Base-by-base conservation (phyloP, 2,797 vertebrate species). In the Xenopus petersii region DNA sequence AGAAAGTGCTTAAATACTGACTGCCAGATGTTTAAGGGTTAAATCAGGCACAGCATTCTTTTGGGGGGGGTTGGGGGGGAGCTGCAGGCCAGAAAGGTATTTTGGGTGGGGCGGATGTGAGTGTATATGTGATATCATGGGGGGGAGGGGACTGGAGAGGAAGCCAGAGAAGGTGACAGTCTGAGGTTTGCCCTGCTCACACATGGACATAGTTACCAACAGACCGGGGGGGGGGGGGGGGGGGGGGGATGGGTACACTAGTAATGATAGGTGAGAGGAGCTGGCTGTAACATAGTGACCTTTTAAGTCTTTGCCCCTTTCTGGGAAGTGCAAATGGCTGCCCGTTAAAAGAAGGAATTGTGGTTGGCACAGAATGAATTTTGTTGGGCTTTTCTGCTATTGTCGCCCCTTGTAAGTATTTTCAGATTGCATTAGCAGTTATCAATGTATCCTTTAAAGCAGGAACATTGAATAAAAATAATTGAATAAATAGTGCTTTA, bases 51-150 rank as follows among this genome's bases (percentile, higher is more conserved):
- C 21, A 70, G 74, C 67, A 77, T 59, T 67, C 63, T 46, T 71
- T 30, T 51, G 60, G 66, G 67, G 74, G 49, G 33, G 33, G 33
- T 3, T 21, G 33, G 33, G 33, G 68, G 63, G n/a, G 62, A 62
- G 51, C 21, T 62, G n/a, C 26, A 58, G 61, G 74, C 17, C 51
- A 54, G n/a, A 55, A 69, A 62, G 56, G 75, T 66, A 77, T 77
- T 67, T 72, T 54, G 75, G 69, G 68, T 76, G 68, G 67, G 63
- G 74, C 74, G 74, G 74, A 76, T 76, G 68, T 75, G 61, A 75
- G 62, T 65, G 68, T 76, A 65, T 71, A 21, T 21, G 55, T 71
- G 68, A 76, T 66, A 70, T 36, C 58, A 49, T 47, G 54, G 24
- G 24, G 67, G 49, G 67, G 74, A 48, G 67, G 66, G n/a, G 58